phyloP scores from a whole-genome alignment of 2,888 invertebrate species.

The Torymus texanus region DNA sequence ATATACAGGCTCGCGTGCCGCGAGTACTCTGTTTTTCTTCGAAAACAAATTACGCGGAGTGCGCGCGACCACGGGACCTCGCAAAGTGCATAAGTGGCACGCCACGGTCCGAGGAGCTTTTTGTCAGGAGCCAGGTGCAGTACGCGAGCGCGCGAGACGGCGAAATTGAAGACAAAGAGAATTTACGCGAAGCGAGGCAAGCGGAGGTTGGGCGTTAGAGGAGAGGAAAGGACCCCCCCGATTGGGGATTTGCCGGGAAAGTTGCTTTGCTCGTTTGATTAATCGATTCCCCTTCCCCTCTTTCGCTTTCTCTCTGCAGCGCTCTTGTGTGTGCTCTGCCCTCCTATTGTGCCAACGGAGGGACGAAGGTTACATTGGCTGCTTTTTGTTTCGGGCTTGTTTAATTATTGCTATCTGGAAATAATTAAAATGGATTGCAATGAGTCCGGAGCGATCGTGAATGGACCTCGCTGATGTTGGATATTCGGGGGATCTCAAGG shows the following conservation, averaged over 20 bases:
- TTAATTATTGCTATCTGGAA: no score
- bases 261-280: slow-evolving; percentile 17
- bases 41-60: slow-evolving; percentile 43
- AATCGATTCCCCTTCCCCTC: slow-evolving; percentile 30
- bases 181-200: slow-evolving; percentile 21
- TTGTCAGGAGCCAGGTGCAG: neutral
- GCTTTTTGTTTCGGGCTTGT: neutral
- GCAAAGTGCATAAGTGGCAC: slow-evolving; percentile 31
- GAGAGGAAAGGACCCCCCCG: neutral
- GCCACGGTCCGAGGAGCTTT: no score
- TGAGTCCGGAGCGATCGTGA: no score
- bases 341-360: slow-evolving; percentile 16
- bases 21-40: slow-evolving; percentile 43
- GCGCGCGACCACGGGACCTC: neutral
- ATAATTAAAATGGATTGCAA: no score
- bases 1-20: neutral
- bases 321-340: neutral
- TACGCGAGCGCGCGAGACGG: neutral
- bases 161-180: slow-evolving; percentile 43
- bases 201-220: neutral
- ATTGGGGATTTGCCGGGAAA: neutral
- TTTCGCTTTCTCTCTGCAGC: neutral
- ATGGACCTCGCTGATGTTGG: no score
- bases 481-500: no score
- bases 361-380: slow-evolving; percentile 1